Percentiles rank a stretch among this genome's conserved stretches.
These are phyloP conservation scores for Scomber japonicus DNA, from an alignment of 2,113 vertebrate genomes.

Conservation along the genomic window DNA sequence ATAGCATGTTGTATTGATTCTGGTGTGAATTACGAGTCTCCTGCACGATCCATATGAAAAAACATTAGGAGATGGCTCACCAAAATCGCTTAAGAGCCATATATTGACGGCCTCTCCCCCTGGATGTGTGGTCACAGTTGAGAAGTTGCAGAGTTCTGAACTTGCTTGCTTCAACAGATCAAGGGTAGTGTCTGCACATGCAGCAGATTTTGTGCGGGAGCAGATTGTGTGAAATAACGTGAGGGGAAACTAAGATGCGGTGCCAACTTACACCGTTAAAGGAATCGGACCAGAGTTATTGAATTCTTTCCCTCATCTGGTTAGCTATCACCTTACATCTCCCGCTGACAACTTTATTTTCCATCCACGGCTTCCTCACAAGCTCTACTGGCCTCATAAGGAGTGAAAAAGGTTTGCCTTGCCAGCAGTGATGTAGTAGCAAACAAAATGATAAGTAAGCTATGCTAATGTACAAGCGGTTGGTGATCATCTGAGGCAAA, in stretches of 20 bases:
- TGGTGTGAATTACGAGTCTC: conserved; percentile 74
- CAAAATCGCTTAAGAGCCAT: conserved; percentile 66
- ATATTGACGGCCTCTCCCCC: conserved; percentile 49
- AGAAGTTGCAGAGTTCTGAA: conserved; percentile 59
- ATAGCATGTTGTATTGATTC: conserved; percentile 82
- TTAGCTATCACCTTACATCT: conserved; percentile 64
- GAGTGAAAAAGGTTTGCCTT: conserved; percentile 24
- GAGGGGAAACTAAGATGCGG: conserved; percentile 54
- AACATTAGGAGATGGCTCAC: conserved; percentile 66
- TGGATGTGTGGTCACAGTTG: conserved; percentile 52
- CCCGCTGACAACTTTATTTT: conserved; percentile 65
- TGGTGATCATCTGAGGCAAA: conserved; percentile 47
- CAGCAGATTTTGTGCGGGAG: conserved; percentile 72
- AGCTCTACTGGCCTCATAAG: conserved; percentile 22
- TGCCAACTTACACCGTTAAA: conserved; percentile 61
- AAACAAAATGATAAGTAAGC: conserved; percentile 49
- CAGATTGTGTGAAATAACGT: conserved; percentile 65
- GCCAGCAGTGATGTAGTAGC: conserved; percentile 35
- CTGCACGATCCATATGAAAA: conserved; percentile 65
- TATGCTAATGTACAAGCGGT: conserved; percentile 38
- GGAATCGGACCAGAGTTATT: conserved; percentile 47
- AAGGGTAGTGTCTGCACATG: conserved; percentile 53
- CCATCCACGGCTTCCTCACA: conserved; percentile 53
- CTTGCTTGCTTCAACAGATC: conserved; percentile 55
- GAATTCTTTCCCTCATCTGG: conserved; percentile 73